Conservation (phyloP, 92 coral and sea anemone species). For the Zoanthus gigantus region DNA sequence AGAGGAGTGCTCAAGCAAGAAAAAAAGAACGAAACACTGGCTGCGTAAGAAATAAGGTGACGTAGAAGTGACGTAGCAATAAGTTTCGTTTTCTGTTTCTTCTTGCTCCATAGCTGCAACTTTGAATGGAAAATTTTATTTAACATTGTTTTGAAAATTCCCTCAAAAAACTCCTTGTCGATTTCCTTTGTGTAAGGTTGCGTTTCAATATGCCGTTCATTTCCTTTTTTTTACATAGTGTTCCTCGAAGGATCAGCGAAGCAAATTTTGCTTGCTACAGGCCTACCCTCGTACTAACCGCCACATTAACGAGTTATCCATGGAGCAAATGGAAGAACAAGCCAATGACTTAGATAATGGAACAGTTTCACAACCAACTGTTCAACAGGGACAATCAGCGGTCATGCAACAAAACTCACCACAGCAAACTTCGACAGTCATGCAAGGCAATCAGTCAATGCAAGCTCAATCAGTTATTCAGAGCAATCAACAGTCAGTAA, state of each 20-base stretch:
- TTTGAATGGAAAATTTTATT: constrained; percentile 45
- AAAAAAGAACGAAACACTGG: constrained; percentile 99
- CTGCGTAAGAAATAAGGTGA: constrained; percentile 99
- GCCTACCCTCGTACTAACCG: constrained; percentile 22
- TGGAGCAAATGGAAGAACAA: constrained; percentile 98
- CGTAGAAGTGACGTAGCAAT: constrained; percentile 99
- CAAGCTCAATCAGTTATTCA: constrained; percentile 92
- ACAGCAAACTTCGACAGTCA: constrained; percentile 82
- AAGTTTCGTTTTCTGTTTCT: constrained; percentile 98
- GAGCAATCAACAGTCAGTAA: constrained; percentile 93
- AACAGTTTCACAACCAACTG: constrained; percentile 76
- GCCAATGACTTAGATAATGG: constrained; percentile 93
- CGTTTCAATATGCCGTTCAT: constrained; percentile 83
- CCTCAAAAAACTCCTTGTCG: constrained; percentile 47
- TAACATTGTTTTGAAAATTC: constrained; percentile 31
- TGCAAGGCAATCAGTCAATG: constrained; percentile 77
- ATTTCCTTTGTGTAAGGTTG: constrained; percentile 66
- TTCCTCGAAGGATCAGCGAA: constrained; percentile 55
- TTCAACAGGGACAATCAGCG: constrained; percentile 84
- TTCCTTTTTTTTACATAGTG: constrained; percentile 56
- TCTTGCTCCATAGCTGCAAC: constrained; percentile 65
- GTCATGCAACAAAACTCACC: constrained; percentile 87
- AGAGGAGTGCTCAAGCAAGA: constrained; percentile 80
- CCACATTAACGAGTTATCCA: constrained; percentile 35
- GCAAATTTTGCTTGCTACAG: constrained; percentile 16